These are phyloP conservation scores for Chrysolina oricalcia DNA, from an alignment of 2,888 invertebrate genomes.

Conservation along the genomic window DNA sequence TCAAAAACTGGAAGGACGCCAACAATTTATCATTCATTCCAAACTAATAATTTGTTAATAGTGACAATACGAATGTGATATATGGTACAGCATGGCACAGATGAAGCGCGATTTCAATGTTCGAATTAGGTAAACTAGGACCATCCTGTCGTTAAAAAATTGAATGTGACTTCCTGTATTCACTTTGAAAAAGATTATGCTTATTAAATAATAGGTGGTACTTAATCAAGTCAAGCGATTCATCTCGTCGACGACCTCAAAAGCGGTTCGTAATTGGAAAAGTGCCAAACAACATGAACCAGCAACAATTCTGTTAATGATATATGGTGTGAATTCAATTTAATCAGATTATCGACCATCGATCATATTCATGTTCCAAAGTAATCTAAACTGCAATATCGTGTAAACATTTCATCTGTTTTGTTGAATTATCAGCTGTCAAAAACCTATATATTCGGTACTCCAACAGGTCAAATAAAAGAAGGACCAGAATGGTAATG, in stretches of 20 bases:
- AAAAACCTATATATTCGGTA: not conserved
- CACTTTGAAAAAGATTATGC: conserved; percentile 18
- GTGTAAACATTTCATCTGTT: not conserved
- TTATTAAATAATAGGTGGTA: conserved; percentile 31
- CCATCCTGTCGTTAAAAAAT: conserved; percentile 30
- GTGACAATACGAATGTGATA: conserved; percentile 16
- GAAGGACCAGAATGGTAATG: too few species aligned
- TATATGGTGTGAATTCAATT: conserved; percentile 16
- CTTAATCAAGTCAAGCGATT: conserved; percentile 20
- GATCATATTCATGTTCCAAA: conserved; percentile 4
- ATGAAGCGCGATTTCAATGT: not conserved
- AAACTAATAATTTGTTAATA: conserved; percentile 19
- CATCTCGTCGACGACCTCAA: conserved; percentile 2
- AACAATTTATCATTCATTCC: not conserved
- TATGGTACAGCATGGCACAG: not conserved
- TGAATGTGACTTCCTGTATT: conserved; percentile 25
- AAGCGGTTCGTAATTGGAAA: conserved; percentile 17
- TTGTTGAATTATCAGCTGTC: not conserved
- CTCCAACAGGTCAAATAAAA: not conserved
- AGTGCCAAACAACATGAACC: conserved; percentile 23
- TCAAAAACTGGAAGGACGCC: conserved; percentile 7
- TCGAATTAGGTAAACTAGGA: conserved; percentile 27
- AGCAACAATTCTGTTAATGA: conserved; percentile 24
- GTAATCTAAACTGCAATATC: not conserved
- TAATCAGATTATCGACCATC: conserved; percentile 16